Evolutionary conservation across 2,888 invertebrate genomes (phyloP), one percentile per base, ranked within the genome.

Genomic region (Hypselothyrea guttata): DNA sequence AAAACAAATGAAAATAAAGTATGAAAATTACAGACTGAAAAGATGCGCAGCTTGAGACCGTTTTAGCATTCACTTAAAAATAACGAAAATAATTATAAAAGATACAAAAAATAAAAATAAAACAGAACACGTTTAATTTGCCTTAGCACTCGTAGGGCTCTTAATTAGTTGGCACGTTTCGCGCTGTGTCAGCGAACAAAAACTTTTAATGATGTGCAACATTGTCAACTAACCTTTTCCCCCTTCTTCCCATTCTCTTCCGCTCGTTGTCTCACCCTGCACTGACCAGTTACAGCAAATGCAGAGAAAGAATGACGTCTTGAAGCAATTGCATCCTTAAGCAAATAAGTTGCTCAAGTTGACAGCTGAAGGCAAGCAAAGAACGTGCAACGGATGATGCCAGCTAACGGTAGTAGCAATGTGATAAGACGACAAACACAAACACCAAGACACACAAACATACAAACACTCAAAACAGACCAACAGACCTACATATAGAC

Each of bases 301-400:
- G 33, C 11, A 33, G 11, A 11, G 52, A 42, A 60, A 60, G 34
- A 18, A 27, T 13, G 41, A 18, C 52, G 52, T 44, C 52, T 40
- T 35, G 47, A 48, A 48, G 57, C 59, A 62, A 51, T 63, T 64
- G 75, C 71, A 69, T 63, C 54, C 64, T 56, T 62, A 49, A 72
- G 84, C 81, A 62, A 74, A 73, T 75, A 77, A 62, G 78, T 62
- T 48, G 57, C 57, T 44, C 63, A 53, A 77, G 71, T 47, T 60
- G 75, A 64, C 83, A 78, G 52, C 52, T 56, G 47, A 31, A 45
- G 35, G 31, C 54, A 40, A 53, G 40, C 44, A 37, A 22, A 47
- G 41, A 31, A 37, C 54, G 13, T 37, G 47, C 45, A 53, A 31
- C 35, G 48, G 47, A 53, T 48, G 55, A 54, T 46, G 45, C 35